phyloP scores from a whole-genome alignment of 2,797 vertebrate species.

The Pagetopsis macropterus region DNA sequence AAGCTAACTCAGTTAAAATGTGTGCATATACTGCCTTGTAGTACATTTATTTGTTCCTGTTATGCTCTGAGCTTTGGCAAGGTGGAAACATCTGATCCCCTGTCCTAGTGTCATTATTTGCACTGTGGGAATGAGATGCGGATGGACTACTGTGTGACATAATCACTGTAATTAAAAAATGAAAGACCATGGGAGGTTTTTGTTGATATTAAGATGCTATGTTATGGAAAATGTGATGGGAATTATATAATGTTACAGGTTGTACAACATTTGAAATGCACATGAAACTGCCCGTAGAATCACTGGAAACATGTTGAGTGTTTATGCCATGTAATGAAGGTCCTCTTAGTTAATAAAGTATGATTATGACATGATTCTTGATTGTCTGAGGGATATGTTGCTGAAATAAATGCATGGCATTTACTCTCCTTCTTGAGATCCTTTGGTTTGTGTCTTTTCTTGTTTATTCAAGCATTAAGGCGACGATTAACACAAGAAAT shows the following conservation, averaged over 20 bases:
- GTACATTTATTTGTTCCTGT: constrained; percentile 52
- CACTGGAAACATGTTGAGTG: constrained; percentile 61
- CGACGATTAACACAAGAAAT: neutral
- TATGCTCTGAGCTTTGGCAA: constrained; percentile 56
- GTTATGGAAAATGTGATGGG: constrained; percentile 24
- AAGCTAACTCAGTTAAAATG: constrained; percentile 57
- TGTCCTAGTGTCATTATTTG: constrained; percentile 56
- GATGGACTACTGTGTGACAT: constrained; percentile 37
- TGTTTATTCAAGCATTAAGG: neutral
- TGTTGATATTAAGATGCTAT: constrained; percentile 39
- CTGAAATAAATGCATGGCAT: constrained; percentile 83
- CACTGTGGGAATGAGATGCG: constrained; percentile 48
- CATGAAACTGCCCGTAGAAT: constrained; percentile 52
- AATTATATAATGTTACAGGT: constrained; percentile 45
- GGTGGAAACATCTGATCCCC: constrained; percentile 30
- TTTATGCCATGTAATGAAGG: constrained; percentile 62
- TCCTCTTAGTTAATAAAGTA: constrained; percentile 52
- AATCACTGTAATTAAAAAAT: constrained; percentile 38
- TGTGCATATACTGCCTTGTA: constrained; percentile 67
- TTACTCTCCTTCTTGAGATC: constrained; percentile 50
- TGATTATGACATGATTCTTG: constrained; percentile 51
- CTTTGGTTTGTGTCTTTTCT: constrained; percentile 37
- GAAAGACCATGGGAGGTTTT: constrained; percentile 33
- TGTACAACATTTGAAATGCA: constrained; percentile 49
- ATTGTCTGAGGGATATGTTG: constrained; percentile 62